Base-by-base conservation (phyloP, 2,888 invertebrate genomes). In the Xestia rhomboidea region DNA sequence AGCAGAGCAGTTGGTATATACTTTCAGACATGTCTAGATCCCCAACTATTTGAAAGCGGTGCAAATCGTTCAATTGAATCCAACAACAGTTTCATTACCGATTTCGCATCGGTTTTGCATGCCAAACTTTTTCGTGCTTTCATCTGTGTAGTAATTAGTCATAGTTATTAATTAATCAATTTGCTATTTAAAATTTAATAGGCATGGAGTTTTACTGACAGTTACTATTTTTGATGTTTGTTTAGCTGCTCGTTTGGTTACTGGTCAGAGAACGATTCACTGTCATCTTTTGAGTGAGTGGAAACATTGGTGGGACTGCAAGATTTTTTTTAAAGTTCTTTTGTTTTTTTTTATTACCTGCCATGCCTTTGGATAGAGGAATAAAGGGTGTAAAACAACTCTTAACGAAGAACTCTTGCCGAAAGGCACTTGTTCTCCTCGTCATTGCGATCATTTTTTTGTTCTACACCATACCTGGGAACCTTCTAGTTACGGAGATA, bases 21-120 rank as follows among this genome's bases (percentile, higher is more conserved):
- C 57, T 27, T 27, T 34, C 21, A 44, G 34, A n/a, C 64, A 66
- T 64, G 27, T 76, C 49, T 79, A 68, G 27, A 63, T 79, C 57
- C 30, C n/a, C 46, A 41, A 63, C 15, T 63, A 34, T 64, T 82
- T 80, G 60, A 87, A 84, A 87, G 83, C 81, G 79, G 27, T 76
- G 24, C 64, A 38, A 81, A 83, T 76, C 46, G 27, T 66, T 63
- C 38, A 66, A 69, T 67, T 73, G 30, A 66, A 64, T 51, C n/a
- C 44, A 62, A 68, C 73, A 34, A 69, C 34, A 54, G 81, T 54
- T 85, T 72, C 21, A 78, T 76, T 76, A 77, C 21, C 60, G 1
- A 76, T 72, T 85, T 73, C 6, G 49, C 73, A 38, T 74, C 62
- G 71, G 27, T 51, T 64, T 69, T 73, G 44, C 77, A 69, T 30